Percentiles rank a stretch among this genome's conserved stretches.
These are phyloP conservation scores for Laterallus jamaicensis DNA, from an alignment of 2,113 vertebrate species.

Conservation along the genomic window DNA sequence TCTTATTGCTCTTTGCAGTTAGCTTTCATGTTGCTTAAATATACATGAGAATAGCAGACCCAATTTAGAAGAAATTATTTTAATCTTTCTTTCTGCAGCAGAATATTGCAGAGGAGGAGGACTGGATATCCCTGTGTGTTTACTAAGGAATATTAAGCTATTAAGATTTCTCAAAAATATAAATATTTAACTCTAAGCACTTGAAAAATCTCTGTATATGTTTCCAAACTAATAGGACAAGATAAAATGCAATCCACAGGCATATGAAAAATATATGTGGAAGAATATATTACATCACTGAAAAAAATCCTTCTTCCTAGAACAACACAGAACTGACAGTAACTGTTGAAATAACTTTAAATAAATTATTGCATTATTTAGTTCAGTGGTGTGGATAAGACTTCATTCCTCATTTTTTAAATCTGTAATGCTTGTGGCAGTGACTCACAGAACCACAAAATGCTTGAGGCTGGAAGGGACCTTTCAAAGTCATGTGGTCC, in stretches of 20 bases:
- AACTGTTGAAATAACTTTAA: background rate
- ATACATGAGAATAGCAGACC: background rate
- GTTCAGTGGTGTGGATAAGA: background rate
- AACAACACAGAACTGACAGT: background rate
- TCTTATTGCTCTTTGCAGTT: background rate
- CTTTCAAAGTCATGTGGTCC: background rate
- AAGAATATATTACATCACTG: background rate
- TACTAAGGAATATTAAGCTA: background rate
- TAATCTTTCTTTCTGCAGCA: background rate
- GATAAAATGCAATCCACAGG: background rate
- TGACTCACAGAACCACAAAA: background rate
- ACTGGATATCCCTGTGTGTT: background rate
- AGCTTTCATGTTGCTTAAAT: conserved; percentile 24
- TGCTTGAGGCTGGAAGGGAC: background rate
- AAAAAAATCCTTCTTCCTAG: background rate
- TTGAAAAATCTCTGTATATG: background rate
- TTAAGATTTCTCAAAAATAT: background rate
- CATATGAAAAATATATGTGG: background rate
- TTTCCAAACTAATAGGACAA: background rate
- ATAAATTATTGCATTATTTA: background rate
- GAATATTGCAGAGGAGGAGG: background rate
- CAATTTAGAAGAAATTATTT: background rate
- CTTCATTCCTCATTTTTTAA: background rate
- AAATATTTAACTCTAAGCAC: background rate
- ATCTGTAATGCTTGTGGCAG: background rate